Evolutionary conservation across 2,113 vertebrate genomes (phyloP), one percentile per base, ranked within the genome.

Genomic region (Podiceps cristatus): DNA sequence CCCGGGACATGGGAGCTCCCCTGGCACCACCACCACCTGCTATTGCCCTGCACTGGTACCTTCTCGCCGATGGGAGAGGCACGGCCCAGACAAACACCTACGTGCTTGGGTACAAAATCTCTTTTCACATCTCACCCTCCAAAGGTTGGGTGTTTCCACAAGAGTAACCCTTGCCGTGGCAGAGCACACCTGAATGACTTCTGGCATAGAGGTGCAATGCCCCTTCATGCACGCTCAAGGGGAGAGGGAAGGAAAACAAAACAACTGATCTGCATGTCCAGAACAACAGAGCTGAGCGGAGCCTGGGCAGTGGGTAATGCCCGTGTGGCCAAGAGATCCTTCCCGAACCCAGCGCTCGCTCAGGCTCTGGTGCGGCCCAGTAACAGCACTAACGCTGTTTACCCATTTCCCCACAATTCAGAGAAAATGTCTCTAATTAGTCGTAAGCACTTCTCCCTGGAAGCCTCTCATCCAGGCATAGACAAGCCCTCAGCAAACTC

Each of bases 171-270:
- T 40, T 19, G 55, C 24, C 29, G 12, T 44, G 24, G 52, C 20
- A 50, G 53, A 42, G 75, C 27, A 4, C 16, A 5, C 0, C 0
- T 5, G 31, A 67, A 24, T 8, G 12, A 4, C 42, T 40, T 11
- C 28, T 2, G 47, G 64, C 7, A 45, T 2, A 37, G 64, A 58
- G 31, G 6, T 18, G n/a, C 9, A 33, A 35, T 16, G 20, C 5
- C 14, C 18, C 35, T 87, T 25, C 45, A 22, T 2, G 11, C 0
- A 0, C 3, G 25, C 18, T 55, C 73, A 22, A 0, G 8, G 18
- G n/a, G 29, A 81, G 10, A 37, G 2, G 20, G 28, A 35, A 76
- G 27, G 8, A 37, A 19, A 49, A 53, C 44, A n/a, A 55, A 76
- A 27, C 3, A 33, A 19, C 22, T 1, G 0, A 52, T 19, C 13